A percentile compares a stretch with the other conserved stretches of the same genome.
Evolutionary conservation across 1,140 invertebrate genomes (phyloP).

Genomic region (Stegodyphus dumicola): DNA sequence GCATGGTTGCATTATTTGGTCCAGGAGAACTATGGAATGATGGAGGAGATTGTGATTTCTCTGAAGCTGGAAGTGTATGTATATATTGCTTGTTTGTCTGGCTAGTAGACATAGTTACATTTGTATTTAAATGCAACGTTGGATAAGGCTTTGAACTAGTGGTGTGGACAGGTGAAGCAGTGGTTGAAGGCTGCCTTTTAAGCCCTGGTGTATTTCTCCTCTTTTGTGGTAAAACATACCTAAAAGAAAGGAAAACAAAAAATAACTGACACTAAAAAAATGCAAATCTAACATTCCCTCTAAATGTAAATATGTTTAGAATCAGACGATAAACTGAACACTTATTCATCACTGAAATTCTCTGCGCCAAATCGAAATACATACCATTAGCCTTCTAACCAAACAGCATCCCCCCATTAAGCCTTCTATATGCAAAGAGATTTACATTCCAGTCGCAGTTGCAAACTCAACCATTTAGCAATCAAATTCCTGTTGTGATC

Average conservation of each 20-base stretch:
- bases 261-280: too few relatives aligned
- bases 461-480: too few relatives aligned
- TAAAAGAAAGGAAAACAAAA: neutral
- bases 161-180: constrained; percentile 27
- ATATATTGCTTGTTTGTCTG: constrained; percentile 13
- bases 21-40: neutral
- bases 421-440: too few relatives aligned
- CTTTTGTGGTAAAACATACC: constrained; percentile 44
- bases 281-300: too few relatives aligned
- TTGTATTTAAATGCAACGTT: neutral
- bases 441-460: too few relatives aligned
- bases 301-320: too few relatives aligned
- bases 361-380: too few relatives aligned
- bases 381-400: too few relatives aligned
- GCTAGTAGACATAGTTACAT: neutral
- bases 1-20: neutral
- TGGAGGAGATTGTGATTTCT: constrained; percentile 1
- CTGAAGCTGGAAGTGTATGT: neutral
- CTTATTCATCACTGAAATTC: too few relatives aligned
- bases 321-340: too few relatives aligned
- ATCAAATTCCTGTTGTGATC: too few relatives aligned
- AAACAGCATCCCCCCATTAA: too few relatives aligned
- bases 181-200: constrained; percentile 12
- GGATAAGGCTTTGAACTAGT: constrained; percentile 32
- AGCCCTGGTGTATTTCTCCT: constrained; percentile 6